Evolutionary conservation across 2,797 vertebrate species (phyloP).

Genomic region (Denticeps clupeoides): DNA sequence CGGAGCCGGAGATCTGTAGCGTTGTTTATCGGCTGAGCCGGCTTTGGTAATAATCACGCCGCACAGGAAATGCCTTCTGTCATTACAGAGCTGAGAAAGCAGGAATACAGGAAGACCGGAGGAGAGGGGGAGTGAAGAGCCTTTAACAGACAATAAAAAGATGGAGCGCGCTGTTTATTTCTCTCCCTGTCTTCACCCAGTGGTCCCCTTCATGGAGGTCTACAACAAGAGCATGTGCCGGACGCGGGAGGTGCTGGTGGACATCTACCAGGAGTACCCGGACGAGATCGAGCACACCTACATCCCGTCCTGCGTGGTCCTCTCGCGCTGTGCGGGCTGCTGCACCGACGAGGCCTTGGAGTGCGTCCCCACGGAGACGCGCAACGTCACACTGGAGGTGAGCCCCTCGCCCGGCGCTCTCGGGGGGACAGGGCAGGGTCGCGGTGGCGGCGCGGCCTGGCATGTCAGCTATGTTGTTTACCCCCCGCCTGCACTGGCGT

Average conservation of each 20-base stretch:
- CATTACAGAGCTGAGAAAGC: slow-evolving; percentile 11
- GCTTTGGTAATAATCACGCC: slow-evolving; percentile 18
- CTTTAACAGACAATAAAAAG: neutral
- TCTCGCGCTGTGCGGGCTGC: slow-evolving; percentile 82
- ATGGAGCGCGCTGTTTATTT: neutral
- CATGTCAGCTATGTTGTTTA: slow-evolving; percentile 43
- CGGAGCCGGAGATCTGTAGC: slow-evolving; percentile 16
- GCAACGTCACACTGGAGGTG: slow-evolving; percentile 84
- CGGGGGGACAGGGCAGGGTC: neutral
- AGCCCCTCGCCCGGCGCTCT: no score
- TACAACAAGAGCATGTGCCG: slow-evolving; percentile 76
- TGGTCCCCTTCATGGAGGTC: slow-evolving; percentile 72
- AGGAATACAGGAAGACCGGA: slow-evolving; percentile 2
- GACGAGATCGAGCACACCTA: slow-evolving; percentile 80
- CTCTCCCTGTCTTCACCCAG: slow-evolving; percentile 39
- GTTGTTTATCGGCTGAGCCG: slow-evolving; percentile 17
- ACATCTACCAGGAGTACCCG: slow-evolving; percentile 81
- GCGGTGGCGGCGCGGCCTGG: slow-evolving; percentile 18
- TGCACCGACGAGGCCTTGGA: slow-evolving; percentile 80
- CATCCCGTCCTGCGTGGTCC: slow-evolving; percentile 78
- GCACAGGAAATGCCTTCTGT: slow-evolving; percentile 16
- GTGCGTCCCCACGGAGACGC: slow-evolving; percentile 71
- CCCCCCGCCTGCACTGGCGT: no score
- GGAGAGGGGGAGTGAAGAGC: neutral
- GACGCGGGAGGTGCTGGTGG: slow-evolving; percentile 78